Evolutionary conservation across 2,888 invertebrate species (phyloP), one percentile per base, ranked within the genome.

Genomic region (Diploptera punctata): DNA sequence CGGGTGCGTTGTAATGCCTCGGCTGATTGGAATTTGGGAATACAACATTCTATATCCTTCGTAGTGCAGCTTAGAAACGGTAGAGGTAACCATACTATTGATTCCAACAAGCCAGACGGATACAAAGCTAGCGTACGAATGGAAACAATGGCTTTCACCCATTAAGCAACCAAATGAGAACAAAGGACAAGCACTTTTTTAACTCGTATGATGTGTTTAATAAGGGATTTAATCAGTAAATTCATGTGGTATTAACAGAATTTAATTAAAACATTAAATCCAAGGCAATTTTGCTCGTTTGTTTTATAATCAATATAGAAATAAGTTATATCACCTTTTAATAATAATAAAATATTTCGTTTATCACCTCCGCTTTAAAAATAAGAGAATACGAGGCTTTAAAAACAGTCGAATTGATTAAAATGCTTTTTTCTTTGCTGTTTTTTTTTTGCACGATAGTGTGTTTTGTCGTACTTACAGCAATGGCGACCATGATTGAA

Each of bases 1-100:
- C 33, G 33, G 33, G 33, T 10, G 10, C 3, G 29, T 29, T 57
- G 29, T 29, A 57, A n/a, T 31, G 10, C 29, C 7, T 24, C 29
- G n/a, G 13, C 26, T 57, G 57, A 57, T 57, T 57, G 57, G 57
- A 57, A 57, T 57, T 57, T 29, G 29, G 57, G 57, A 29, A 57
- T 57, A 57, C 57, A 31, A 16, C 57, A 24, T 21, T 24, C 52
- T 26, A 21, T 52, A 21, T 18, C 52, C 52, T 52, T 52, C 21
- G 13, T 52, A 10, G 21, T 0, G 57, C 26, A 29, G 57, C 57
- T 31, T 57, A 57, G 57, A 57, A 29, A 52, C 57, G 7, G 31
- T 24, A 24, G 52, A 24, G 19, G 52, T 7, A 33, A 13, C 52
- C 52, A 13, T 52, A 13, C 31, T 29, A 29, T 29, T 10, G 29